Base-by-base conservation (phyloP, 2,797 vertebrate genomes). In the Thamnophis elegans region DNA sequence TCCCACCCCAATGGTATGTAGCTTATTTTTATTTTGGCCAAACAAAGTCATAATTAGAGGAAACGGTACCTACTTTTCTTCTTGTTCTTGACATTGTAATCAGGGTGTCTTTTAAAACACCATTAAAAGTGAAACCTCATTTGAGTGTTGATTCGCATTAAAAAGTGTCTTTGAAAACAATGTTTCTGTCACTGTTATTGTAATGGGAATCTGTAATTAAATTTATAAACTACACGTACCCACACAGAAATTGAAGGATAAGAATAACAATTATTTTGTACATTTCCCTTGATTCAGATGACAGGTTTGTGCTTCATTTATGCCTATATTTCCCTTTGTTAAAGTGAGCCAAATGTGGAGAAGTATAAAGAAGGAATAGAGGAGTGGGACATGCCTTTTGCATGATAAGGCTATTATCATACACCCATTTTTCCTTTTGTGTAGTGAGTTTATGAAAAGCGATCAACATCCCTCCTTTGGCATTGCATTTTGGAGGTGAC, bases 251-350 rank as follows among this genome's bases (percentile, higher is more conserved):
- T 68, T 1, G 16, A 73, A 86, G 51, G 47, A 82, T 85, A 58
- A 92, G 68, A 88, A 93, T 93, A 89, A 91, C 68, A 93, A 91
- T 91, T 91, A 93, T 93, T 93, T 89, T 85, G 56, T 91, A 89
- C 25, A 55, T 47, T 89, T 94, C 89, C 42, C 9, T 42, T 92
- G 32, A 1, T 1, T 86, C 8, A 18, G 88, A n/a, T 92, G 91
- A 12, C 58, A 51, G 0, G 0, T 85, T 22, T 65, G 22, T 54
- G 11, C 90, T 92, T 94, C 62, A 90, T 0, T 1, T 91, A 6
- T 55, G 5, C 91, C 16, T 87, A 18, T 89, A 3, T 92, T 95
- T 94, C 14, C 0, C 3, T 32, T 91, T 95, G 54, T 90, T 78
- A 13, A 93, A 92, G 60, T 86, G 36, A 9, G 1, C 1, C 42